Evolutionary conservation across 23 tunicate species (phyloP).

Genomic region (Ascidia mentula): DNA sequence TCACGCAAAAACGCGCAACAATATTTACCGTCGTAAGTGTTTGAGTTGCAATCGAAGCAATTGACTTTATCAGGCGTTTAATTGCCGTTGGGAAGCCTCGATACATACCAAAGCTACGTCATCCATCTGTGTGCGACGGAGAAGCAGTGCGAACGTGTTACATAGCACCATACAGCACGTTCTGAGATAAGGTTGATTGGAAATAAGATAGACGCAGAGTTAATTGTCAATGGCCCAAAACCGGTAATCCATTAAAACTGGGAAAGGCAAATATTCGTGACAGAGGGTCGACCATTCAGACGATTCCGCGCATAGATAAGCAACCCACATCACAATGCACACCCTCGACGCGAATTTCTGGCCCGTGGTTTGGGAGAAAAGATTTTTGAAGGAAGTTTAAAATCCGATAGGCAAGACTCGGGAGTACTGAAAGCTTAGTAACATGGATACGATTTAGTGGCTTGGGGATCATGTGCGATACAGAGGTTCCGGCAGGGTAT

Average conservation of each 20-base stretch:
- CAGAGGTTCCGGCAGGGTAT: too few relatives aligned
- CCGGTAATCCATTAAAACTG: not conserved
- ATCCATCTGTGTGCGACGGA: too few relatives aligned
- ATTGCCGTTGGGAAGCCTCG: not conserved
- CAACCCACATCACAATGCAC: not conserved
- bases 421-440: too few relatives aligned
- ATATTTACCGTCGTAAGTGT: not conserved
- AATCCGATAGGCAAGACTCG: not conserved
- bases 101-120: not conserved
- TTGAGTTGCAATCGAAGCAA: not conserved
- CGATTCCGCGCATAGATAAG: not conserved
- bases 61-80: not conserved
- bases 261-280: not conserved
- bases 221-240: not conserved
- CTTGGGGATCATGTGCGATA: too few relatives aligned
- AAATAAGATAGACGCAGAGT: not conserved
- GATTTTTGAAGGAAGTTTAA: too few relatives aligned
- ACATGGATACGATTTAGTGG: too few relatives aligned
- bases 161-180: not conserved
- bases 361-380: not conserved
- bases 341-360: slow-evolving; percentile 1
- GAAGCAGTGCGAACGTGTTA: too few relatives aligned
- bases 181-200: not conserved
- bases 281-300: not conserved
- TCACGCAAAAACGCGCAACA: slow-evolving; percentile 2